Percentiles rank a stretch among this genome's conserved stretches.
Conservation (phyloP, 2,888 invertebrate species). For the Cantharis nigra region DNA sequence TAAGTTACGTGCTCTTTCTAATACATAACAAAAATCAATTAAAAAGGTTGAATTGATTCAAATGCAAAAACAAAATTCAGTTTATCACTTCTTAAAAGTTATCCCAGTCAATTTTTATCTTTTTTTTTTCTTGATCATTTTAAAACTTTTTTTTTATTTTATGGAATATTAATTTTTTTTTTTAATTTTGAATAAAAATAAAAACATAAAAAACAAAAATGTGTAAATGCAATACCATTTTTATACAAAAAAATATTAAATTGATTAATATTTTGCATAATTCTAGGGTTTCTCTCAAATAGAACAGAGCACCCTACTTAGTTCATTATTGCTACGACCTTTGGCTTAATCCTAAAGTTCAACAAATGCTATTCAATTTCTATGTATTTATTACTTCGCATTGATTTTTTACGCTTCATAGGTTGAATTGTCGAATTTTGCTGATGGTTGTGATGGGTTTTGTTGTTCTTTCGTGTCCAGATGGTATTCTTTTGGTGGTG, state of each 20-base stretch:
- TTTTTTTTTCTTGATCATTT: neutral
- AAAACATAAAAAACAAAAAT: neutral
- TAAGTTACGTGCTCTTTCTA: slow-evolving; percentile 17
- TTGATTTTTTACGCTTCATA: slow-evolving; percentile 23
- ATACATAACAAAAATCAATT: slow-evolving; percentile 3
- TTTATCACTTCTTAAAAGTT: slow-evolving; percentile 1
- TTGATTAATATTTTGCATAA: neutral
- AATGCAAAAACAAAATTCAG: neutral
- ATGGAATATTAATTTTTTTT: neutral
- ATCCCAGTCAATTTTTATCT: neutral
- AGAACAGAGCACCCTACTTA: slow-evolving; percentile 20
- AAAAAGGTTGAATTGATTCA: neutral
- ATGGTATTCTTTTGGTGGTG: slow-evolving; percentile 22
- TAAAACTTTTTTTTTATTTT: neutral
- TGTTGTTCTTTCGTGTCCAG: slow-evolving; percentile 32
- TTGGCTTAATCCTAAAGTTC: slow-evolving; percentile 18
- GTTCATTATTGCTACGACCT: slow-evolving; percentile 16
- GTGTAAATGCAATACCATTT: neutral
- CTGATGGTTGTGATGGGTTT: slow-evolving; percentile 34
- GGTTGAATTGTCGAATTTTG: slow-evolving; percentile 31
- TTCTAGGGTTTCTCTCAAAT: neutral
- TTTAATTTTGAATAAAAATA: neutral
- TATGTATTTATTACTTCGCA: slow-evolving; percentile 29
- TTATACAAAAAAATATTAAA: neutral
- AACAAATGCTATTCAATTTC: slow-evolving; percentile 27